A percentile compares a stretch with the other conserved stretches of the same genome.
These are phyloP conservation scores for Anthopleura sola DNA, from an alignment of 64 coral and sea anemone species.

Conservation along the genomic window DNA sequence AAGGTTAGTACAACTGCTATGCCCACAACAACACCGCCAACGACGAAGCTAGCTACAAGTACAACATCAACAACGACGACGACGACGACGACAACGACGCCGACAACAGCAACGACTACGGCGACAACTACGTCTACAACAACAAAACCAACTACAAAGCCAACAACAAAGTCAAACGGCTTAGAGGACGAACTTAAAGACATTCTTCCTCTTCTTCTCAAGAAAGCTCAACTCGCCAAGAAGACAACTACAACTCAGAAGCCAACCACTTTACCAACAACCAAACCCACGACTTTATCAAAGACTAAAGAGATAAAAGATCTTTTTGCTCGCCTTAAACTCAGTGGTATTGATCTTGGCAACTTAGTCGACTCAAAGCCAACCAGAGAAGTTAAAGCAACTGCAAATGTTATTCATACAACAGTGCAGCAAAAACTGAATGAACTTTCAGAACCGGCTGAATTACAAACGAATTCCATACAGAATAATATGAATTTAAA, in stretches of 20 bases:
- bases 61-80: conserved; percentile 29
- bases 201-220: conserved; percentile 50
- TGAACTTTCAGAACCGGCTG: background rate
- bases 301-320: conserved; percentile 37
- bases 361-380: background rate
- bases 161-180: conserved; percentile 3
- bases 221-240: conserved; percentile 19
- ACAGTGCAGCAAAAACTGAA: background rate
- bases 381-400: background rate
- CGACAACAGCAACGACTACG: background rate
- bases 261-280: conserved; percentile 15
- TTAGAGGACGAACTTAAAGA: conserved; percentile 32
- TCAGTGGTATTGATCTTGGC: conserved; percentile 28
- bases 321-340: conserved; percentile 32
- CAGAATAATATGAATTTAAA: background rate
- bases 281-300: background rate
- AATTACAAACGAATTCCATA: background rate
- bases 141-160: conserved; percentile 30
- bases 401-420: background rate
- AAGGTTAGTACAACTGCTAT: conserved; percentile 23
- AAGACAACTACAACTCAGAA: conserved; percentile 27
- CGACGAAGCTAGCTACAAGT: conserved; percentile 25
- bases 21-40: conserved; percentile 31
- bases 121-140: conserved; percentile 22
- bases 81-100: conserved; percentile 16